Conservation (phyloP, 2,113 vertebrate genomes). For the Coptodon rendalli region DNA sequence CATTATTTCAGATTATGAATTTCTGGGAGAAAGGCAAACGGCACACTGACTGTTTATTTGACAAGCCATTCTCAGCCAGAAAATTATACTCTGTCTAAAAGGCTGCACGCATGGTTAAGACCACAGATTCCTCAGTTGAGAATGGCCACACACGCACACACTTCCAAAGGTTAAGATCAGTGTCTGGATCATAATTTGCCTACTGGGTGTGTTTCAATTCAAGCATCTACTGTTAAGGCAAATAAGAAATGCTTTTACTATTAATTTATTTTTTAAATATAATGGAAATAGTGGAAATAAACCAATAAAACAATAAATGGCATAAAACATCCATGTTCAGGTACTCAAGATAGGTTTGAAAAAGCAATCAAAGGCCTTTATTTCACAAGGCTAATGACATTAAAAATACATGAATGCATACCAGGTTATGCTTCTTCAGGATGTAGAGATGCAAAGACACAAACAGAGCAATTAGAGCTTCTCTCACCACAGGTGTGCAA, state of each 20-base stretch:
- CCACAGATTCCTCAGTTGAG: conserved; percentile 18
- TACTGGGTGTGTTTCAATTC: not conserved
- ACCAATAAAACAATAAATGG: not conserved
- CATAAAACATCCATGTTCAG: not conserved
- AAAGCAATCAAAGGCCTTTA: not conserved
- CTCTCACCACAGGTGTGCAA: not conserved
- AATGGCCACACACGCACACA: conserved; percentile 33
- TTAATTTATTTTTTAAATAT: not conserved
- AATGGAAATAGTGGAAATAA: not conserved
- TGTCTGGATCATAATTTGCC: not conserved
- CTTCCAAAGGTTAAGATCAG: not conserved
- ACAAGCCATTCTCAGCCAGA: conserved; percentile 53
- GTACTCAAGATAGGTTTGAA: not conserved
- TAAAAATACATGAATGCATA: not conserved
- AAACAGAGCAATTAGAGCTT: not conserved
- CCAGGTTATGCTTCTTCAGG: not conserved
- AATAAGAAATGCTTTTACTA: not conserved
- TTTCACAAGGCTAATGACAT: not conserved
- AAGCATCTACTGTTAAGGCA: not conserved
- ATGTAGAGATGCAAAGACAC: not conserved
- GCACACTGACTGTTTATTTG: conserved; percentile 58
- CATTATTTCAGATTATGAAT: conserved; percentile 47
- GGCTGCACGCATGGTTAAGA: conserved; percentile 18
- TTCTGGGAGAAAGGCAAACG: conserved; percentile 54
- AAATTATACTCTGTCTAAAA: conserved; percentile 54